Conservation (phyloP, 2,113 vertebrate species). For the Eretmochelys imbricata region DNA sequence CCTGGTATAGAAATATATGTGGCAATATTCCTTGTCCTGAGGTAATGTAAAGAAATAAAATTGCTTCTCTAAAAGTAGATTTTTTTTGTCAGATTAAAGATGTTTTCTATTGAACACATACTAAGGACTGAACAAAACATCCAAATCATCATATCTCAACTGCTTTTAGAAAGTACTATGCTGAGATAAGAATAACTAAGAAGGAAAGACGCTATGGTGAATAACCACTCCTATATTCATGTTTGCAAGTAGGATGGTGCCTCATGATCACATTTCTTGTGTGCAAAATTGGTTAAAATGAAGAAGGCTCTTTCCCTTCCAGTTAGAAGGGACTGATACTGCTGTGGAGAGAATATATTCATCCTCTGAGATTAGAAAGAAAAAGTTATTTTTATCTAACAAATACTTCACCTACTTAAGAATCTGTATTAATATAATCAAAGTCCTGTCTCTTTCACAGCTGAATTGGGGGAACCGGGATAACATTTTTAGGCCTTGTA, state of each 20-base stretch:
- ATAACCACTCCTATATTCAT: neutral
- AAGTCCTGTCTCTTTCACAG: neutral
- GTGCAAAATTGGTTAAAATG: neutral
- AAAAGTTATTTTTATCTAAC: rapidly evolving
- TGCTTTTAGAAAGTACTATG: neutral
- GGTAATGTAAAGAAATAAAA: neutral
- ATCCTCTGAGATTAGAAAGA: neutral
- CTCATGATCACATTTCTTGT: neutral
- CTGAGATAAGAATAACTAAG: neutral
- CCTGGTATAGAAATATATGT: neutral
- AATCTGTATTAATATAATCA: neutral
- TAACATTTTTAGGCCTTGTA: neutral
- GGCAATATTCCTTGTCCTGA: neutral
- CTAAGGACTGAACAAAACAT: neutral
- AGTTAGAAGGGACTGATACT: neutral
- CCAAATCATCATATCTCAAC: neutral
- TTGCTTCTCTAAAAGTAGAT: neutral
- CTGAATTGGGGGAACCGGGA: neutral
- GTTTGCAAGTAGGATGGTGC: neutral
- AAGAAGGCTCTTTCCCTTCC: neutral
- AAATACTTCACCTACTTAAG: neutral
- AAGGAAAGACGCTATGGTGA: neutral
- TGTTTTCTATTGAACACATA: neutral
- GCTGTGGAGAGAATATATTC: neutral
- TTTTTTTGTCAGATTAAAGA: neutral